Base-by-base conservation (phyloP, 2,113 vertebrate genomes). In the Amblyornis subalaris region DNA sequence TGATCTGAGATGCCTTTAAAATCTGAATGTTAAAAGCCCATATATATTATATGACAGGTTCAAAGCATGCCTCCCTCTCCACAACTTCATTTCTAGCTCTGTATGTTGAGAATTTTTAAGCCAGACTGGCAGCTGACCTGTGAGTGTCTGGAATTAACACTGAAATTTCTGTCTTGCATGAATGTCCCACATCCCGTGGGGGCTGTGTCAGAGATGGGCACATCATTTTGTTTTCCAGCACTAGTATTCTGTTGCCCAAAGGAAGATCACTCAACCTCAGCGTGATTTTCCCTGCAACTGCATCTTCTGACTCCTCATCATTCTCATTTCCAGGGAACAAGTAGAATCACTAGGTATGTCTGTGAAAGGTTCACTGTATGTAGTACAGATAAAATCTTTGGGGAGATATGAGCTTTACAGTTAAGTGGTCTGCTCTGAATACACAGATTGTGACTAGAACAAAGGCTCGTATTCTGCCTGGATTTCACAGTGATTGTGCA, bases 271-370 rank as follows among this genome's bases (percentile, higher is more conserved):
- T 91, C 66, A 82, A 23, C 14, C 23, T 76, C 60, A 83, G 38
- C 1, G 0, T 88, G 85, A 86, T 90, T 92, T 93, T 94, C 67
- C 88, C 47, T 83, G 38, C 50, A 80, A 28, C 85, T 54, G 19
- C 28, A 11, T 90, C 74, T 94, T 66, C 85, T 95, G 88, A 93
- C 75, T 96, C 45, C 26, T 66, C 38, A 47, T 93, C 71, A 47
- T 58, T 91, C 65, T 51, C 50, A 47, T 92, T 93, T 93, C 88
- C 88, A 93, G 33, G 74, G 72, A 95, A 88, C 47, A 88, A 92
- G 47, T 33, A 80, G 51, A 50, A 80, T 94, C 67, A 90, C 38
- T 83, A 47, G 75, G 29, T 57, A 24, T 10, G n/a, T 19, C 70
- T 82, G 23, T 88, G 74, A 91, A 93, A 85, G 23, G 66, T 42